phyloP scores from a whole-genome alignment of 2,797 vertebrate genomes.

The Triplophysa bombifrons region DNA sequence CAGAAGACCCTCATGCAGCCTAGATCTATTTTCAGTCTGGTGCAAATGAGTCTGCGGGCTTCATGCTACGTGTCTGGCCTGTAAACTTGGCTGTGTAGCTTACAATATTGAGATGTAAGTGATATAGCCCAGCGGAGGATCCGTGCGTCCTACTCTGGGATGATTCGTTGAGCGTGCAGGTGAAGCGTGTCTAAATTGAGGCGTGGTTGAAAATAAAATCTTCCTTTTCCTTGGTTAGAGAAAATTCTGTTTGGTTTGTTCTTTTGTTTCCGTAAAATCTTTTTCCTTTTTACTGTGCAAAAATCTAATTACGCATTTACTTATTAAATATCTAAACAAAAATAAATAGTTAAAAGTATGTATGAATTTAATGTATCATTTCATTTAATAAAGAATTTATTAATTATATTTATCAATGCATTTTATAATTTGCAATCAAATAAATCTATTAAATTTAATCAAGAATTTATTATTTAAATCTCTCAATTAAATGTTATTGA shows the following conservation, averaged over 20 bases:
- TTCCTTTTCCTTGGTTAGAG: background rate
- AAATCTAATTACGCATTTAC: background rate
- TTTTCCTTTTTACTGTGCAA: too few relatives aligned
- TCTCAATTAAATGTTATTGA: too few relatives aligned
- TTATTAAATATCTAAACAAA: background rate
- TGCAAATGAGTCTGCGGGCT: conserved; percentile 34
- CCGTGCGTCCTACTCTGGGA: background rate
- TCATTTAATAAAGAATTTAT: too few relatives aligned
- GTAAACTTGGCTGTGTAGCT: conserved; percentile 23
- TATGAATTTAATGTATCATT: background rate
- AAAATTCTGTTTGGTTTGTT: background rate
- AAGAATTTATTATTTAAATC: too few relatives aligned
- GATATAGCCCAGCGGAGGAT: conserved; percentile 9
- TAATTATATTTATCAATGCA: too few relatives aligned
- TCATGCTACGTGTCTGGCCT: conserved; percentile 27
- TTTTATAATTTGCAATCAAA: too few relatives aligned
- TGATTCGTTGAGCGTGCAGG: background rate
- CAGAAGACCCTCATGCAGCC: conserved; percentile 34
- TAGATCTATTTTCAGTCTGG: conserved; percentile 51
- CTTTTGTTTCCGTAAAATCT: background rate
- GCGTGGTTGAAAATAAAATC: background rate
- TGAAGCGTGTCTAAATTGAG: background rate
- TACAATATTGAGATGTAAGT: conserved; percentile 15
- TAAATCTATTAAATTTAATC: too few relatives aligned
- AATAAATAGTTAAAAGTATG: background rate